A percentile compares a stretch with the other conserved stretches of the same genome.
Conservation (phyloP, 1,140 invertebrate species). For the Drosophila guanche region DNA sequence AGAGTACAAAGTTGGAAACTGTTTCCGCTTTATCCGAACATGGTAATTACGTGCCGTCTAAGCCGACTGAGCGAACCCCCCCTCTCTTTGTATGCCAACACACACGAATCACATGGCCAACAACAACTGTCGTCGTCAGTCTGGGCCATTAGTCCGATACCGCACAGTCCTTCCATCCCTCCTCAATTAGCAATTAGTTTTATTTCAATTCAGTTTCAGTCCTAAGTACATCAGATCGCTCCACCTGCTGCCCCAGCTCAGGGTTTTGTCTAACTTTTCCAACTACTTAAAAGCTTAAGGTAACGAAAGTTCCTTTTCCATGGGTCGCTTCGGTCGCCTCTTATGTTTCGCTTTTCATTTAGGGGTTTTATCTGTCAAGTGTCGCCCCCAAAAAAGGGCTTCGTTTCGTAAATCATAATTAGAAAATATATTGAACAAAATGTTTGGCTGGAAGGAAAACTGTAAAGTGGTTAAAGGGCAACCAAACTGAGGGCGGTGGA, state of each 20-base stretch:
- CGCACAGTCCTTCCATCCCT: conserved; percentile 3
- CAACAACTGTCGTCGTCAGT: conserved; percentile 15
- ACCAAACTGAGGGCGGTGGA: too few relatives aligned
- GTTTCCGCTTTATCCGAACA: conserved; percentile 51
- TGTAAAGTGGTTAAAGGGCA: too few relatives aligned
- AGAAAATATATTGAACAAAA: conserved; percentile 33
- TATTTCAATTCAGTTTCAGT: conserved; percentile 65
- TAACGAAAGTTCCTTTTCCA: conserved; percentile 43
- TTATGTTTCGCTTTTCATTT: conserved; percentile 38
- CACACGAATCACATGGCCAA: conserved; percentile 12
- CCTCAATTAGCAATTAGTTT: conserved; percentile 77
- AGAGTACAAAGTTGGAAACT: conserved; percentile 54
- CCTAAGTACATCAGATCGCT: conserved; percentile 29
- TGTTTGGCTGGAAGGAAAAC: not conserved
- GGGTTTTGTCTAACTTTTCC: conserved; percentile 51
- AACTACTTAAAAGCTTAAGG: conserved; percentile 77
- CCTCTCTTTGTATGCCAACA: conserved; percentile 2
- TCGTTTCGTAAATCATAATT: conserved; percentile 25
- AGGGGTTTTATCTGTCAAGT: conserved; percentile 35
- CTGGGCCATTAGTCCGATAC: conserved; percentile 36
- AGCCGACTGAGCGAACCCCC: conserved; percentile 38
- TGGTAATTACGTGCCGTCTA: conserved; percentile 68
- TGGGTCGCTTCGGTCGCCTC: conserved; percentile 32
- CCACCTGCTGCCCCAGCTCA: conserved; percentile 1
- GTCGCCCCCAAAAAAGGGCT: conserved; percentile 14